Evolutionary conservation across 1,140 invertebrate species (phyloP), one percentile per base, ranked within the genome.

Genomic region (Calephelis nemesis): DNA sequence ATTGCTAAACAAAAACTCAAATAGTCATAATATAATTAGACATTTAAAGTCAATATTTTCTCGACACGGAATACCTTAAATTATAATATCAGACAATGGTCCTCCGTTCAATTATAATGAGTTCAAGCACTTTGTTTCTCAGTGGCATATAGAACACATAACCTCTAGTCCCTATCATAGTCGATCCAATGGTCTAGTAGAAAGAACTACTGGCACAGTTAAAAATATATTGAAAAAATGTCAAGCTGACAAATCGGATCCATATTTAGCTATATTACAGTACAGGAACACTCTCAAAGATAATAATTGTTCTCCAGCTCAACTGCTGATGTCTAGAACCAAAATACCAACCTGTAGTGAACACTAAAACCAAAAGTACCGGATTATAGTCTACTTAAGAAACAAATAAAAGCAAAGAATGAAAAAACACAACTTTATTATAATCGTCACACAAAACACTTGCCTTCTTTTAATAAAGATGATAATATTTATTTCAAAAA

Each of bases 31-130:
- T 60, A 5, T 60, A 19, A 60, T 60, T 60, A 5, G 8, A 19
- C 11, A 60, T 60, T 60, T 60, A 39, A 60, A 40, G 9, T 60
- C 58, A 19, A 60, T 60, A 19, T 60, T 60, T 60, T 15, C 58
- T 19, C 54, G 58, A 11, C 30, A 60, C 30, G 30, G 30, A 30
- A 60, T 60, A 7, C 30, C 58, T 4, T 7, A 60, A 19, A 60
- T 39, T 30, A 11, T 60, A 1, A 30, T 40, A 12, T 60, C 58
- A 30, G 58, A 40, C 39, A 60, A 60, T 30, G 54, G 54, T 39
- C 58, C 58, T 10, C 49, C 58, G 5, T 5, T 60, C 6, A 60
- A 30, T 39, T 19, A 5, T 11, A 39, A 15, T 11, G 58, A 15
- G 15, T 60, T 60, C 9, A 60, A 40, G 30, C 13, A 60, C 11